Percentiles rank a stretch among this genome's conserved stretches.
Conservation (phyloP, 1,140 invertebrate species). For the Cotesia vestalis region DNA sequence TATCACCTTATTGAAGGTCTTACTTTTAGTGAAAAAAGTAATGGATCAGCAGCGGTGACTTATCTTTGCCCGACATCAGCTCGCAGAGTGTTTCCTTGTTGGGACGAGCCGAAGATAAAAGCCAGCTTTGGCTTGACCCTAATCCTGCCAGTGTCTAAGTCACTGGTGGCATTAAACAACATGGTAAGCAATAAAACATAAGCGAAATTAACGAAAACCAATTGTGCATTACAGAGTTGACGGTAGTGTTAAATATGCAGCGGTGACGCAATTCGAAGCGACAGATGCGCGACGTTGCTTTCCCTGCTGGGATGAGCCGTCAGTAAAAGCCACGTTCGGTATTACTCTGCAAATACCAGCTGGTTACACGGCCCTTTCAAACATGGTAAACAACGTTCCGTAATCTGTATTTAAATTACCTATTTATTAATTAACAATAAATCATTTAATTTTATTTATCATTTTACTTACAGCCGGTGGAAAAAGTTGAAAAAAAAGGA, state of each 20-base stretch:
- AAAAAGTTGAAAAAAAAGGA: slow-evolving; percentile 65
- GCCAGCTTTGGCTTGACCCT: slow-evolving; percentile 66
- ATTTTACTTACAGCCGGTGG: slow-evolving; percentile 69
- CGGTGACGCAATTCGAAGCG: slow-evolving; percentile 93
- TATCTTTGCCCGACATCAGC: slow-evolving; percentile 68
- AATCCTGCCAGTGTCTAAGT: slow-evolving; percentile 48
- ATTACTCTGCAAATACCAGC: slow-evolving; percentile 84
- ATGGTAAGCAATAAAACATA: slow-evolving; percentile 35
- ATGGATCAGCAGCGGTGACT: slow-evolving; percentile 67
- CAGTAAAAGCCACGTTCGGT: slow-evolving; percentile 94
- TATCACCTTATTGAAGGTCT: slow-evolving; percentile 7
- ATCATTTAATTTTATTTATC: slow-evolving; percentile 2
- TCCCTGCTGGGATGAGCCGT: slow-evolving; percentile 98
- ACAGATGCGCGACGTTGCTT: slow-evolving; percentile 94
- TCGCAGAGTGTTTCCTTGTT: slow-evolving; percentile 72
- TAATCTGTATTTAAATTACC: slow-evolving; percentile 34
- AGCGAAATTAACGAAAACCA: slow-evolving; percentile 20
- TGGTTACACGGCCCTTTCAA: slow-evolving; percentile 86
- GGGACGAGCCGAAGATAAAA: slow-evolving; percentile 73
- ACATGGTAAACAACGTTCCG: slow-evolving; percentile 76
- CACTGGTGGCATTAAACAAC: slow-evolving; percentile 30
- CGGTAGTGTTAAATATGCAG: slow-evolving; percentile 83
- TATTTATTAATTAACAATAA: not conserved
- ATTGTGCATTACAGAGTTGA: slow-evolving; percentile 64
- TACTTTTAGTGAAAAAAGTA: slow-evolving; percentile 42